Percentiles rank a stretch among this genome's conserved stretches.
These are phyloP conservation scores for Salarias fasciatus DNA, from an alignment of 2,797 vertebrate genomes.

Conservation along the genomic window DNA sequence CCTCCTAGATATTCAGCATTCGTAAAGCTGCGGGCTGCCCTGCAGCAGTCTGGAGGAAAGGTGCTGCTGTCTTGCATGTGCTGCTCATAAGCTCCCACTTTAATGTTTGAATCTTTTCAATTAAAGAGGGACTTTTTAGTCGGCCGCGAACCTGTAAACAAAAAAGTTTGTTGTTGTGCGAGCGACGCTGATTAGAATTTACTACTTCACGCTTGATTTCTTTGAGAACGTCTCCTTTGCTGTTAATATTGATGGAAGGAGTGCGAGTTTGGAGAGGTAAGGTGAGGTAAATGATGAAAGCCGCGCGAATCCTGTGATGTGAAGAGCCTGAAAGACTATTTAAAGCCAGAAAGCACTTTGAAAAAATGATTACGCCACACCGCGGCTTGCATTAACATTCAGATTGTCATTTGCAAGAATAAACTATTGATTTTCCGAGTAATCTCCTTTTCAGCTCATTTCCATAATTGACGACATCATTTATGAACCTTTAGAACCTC, in stretches of 20 bases:
- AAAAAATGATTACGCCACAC: constrained; percentile 18
- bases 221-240: background rate
- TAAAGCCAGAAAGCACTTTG: background rate
- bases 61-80: constrained; percentile 7
- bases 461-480: constrained; percentile 50
- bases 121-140: background rate
- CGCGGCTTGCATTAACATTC: constrained; percentile 25
- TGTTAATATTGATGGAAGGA: background rate
- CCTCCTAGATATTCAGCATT: constrained; percentile 21
- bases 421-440: constrained; percentile 52
- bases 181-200: background rate
- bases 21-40: constrained; percentile 33
- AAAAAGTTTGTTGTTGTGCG: background rate
- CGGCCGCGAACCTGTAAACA: background rate
- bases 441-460: constrained; percentile 55
- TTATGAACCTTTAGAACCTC: constrained; percentile 53
- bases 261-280: background rate
- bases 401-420: constrained; percentile 34
- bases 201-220: constrained; percentile 8
- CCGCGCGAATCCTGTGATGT: constrained; percentile 7
- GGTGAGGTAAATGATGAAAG: constrained; percentile 7
- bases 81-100: constrained; percentile 9
- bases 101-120: constrained; percentile 14
- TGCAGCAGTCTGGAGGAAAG: constrained; percentile 18
- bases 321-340: constrained; percentile 7